These are phyloP conservation scores for Pandemis corylana DNA, from an alignment of 2,888 invertebrate species.

Conservation along the genomic window DNA sequence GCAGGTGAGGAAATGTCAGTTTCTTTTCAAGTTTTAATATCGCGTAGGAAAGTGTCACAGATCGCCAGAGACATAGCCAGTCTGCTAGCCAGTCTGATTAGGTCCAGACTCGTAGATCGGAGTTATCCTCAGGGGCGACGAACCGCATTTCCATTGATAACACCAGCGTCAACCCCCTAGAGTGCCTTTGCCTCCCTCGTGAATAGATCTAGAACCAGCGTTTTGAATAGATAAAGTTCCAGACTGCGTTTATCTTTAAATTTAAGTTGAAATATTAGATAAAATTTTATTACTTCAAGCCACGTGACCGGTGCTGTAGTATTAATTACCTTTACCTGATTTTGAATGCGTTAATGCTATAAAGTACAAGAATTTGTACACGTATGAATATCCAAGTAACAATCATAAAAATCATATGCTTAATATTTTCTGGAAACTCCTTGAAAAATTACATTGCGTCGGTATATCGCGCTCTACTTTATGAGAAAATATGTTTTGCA, in stretches of 20 bases:
- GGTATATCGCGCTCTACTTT: background rate
- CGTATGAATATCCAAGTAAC: background rate
- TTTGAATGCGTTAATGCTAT: background rate
- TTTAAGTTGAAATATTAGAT: background rate
- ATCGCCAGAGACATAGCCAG: background rate
- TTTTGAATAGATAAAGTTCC: slow-evolving; percentile 1
- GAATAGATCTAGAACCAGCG: slow-evolving; percentile 10
- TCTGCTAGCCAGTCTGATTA: background rate
- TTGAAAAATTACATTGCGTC: background rate
- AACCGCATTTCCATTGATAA: slow-evolving; percentile 40
- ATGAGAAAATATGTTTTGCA: slow-evolving; percentile 3
- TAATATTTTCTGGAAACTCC: background rate
- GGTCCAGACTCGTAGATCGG: background rate
- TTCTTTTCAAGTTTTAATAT: background rate
- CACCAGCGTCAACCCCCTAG: slow-evolving; percentile 15
- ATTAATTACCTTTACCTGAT: too few species aligned
- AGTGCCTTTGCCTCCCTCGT: slow-evolving; percentile 16
- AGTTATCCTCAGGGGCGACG: slow-evolving; percentile 9
- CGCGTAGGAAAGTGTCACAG: background rate
- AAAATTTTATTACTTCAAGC: background rate
- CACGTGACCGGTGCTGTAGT: background rate
- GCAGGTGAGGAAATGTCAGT: too few species aligned
- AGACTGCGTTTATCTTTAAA: background rate
- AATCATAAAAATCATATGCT: background rate
- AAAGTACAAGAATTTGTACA: background rate